Evolutionary conservation across 2,888 invertebrate genomes (phyloP), one percentile per base, ranked within the genome.

Genomic region (Zygaena filipendulae): DNA sequence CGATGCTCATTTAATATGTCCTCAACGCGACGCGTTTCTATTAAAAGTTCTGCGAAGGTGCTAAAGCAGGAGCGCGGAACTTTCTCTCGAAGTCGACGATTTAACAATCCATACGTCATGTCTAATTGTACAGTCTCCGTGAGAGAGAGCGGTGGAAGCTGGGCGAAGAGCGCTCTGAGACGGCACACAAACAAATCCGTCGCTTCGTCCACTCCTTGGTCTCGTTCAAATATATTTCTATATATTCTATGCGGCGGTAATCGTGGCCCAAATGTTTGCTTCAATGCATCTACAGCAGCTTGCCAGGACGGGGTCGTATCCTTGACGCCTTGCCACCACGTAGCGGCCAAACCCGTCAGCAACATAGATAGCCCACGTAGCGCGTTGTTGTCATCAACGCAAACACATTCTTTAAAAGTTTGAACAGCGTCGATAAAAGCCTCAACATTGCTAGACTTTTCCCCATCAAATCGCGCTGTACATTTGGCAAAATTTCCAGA

Each of bases 331-430:
- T 34, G 32, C 39, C 35, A 38, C 40, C 39, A 46, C 1, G 35
- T 35, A 5, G 39, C 42, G 4, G 44, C 44, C 4, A 33, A 23
- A 1, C 29, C 42, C 3, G 40, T 39, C n/a, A n/a, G n/a, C n/a
- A n/a, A n/a, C n/a, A n/a, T n/a, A n/a, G 4, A 25, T 4, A 42
- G 21, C 0, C 42, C 42, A 3, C 35, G 27, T n/a, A 46, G 13
- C 4, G 42, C 42, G 8, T 29, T 38, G 2, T 30, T 16, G 11
- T 40, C 38, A n/a, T n/a, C n/a, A n/a, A n/a, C n/a, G n/a, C n/a
- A n/a, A n/a, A n/a, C n/a, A n/a, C n/a, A n/a, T n/a, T 36, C 33
- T 14, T 39, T 40, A 13, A 30, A 42, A 1, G 30, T 36, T 9
- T 39, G 29, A 3, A 39, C 23, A 3, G 36, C 33, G 20, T 38